Evolutionary conservation across 92 coral and sea anemone genomes (phyloP), one percentile per base, ranked within the genome.

Genomic region (Zoanthus sansibaricus): DNA sequence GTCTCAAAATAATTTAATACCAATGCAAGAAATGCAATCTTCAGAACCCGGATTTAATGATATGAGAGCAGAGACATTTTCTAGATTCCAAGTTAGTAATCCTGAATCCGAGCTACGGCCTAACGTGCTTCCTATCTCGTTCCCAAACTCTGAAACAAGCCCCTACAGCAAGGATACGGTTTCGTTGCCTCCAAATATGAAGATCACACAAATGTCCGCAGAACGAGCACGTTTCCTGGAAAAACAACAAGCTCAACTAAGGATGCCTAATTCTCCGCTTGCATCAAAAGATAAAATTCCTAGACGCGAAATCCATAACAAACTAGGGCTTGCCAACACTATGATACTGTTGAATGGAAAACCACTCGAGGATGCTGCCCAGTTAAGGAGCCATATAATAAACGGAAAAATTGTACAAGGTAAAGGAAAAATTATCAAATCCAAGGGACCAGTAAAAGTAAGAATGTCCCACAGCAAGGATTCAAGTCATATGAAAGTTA

Each of bases 361-460:
- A 72, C 97, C 98, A 18, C 78, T 97, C 13, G 99, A 96, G 37
- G 96, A 92, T 72, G 92, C 97, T 67, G 90, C 94, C 16, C 95
- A 97, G 52, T 82, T 97, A 18, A 78, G 99, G 69, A 91, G 95
- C 87, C 93, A 87, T 55, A 94, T 97, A 9, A 88, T 90, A 73
- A 86, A 95, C 79, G 99, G 99, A 18, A 91, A 84, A 75, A 68
- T 95, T 30, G 72, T 97, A 7, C 88, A 87, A 86, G 99, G 99
- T 20, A 92, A 87, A 88, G 99, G 98, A 44, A 97, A 97, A 52
- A 31, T 91, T 16, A 93, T 97, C 66, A 95, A 92, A 89, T 97
- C 99, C 5, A 97, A 97, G 83, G 99, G 98, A 20, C 97, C 99
- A 16, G 90, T 97, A 75, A 89, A 82, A 59, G 96, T 97, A 5